Evolutionary conservation across 2,888 invertebrate species (phyloP), one percentile per base, ranked within the genome.

Genomic region (Agrochola lota): DNA sequence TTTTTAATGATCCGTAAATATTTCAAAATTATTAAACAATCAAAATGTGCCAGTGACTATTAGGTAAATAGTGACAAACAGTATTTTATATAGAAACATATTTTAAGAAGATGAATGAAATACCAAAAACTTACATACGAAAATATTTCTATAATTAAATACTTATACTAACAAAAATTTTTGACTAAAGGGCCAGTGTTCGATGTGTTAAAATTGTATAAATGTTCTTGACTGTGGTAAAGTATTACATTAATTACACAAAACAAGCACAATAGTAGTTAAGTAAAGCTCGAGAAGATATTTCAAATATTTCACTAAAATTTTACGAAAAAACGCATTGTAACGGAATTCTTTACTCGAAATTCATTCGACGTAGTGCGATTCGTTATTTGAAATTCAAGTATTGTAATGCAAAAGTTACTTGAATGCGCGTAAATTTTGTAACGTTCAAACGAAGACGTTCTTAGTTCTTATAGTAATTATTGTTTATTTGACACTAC

Each of bases 161-260:
- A 95, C 95, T 95, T 95, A 95, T 91, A 88, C 95, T 95, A 96
- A 95, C 93, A 90, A 95, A 95, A 94, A 85, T 87, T 91, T 93
- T 95, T 95, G 95, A 96, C 95, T 96, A 95, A 94, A 92, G 93
- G 92, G 94, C 94, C 95, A 94, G 94, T 94, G 94, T 95, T 96
- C 94, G 94, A 95, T 95, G 95, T 95, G 94, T 91, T 91, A 87
- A 89, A 89, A 90, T 90, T 89, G 88, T 89, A 87, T 84, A 82
- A 77, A 83, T 79, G 74, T 72, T 78, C 77, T 87, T 87, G 84
- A 89, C 87, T 89, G 83, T 84, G 80, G 71, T 83, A 85, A 83
- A 85, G 86, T 85, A 87, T 87, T 81, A 89, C 82, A 85, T 85
- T 89, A 87, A 90, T 91, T 90, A 93, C 91, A 93, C 90, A 92